These are phyloP conservation scores for Thunnus thynnus DNA, from an alignment of 2,113 vertebrate genomes.

Conservation along the genomic window DNA sequence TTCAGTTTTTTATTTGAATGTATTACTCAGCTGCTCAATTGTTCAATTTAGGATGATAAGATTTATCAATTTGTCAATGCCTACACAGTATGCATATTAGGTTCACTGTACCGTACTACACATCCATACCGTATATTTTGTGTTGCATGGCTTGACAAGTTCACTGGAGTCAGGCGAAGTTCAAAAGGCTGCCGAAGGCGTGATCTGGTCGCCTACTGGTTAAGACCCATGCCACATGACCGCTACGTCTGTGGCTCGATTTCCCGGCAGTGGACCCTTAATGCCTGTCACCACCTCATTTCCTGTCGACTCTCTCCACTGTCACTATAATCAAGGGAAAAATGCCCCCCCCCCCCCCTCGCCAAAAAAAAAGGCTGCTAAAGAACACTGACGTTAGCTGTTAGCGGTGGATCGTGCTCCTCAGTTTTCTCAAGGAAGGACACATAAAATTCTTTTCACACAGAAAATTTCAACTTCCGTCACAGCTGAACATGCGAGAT, in stretches of 20 bases:
- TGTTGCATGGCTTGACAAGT: conserved; percentile 40
- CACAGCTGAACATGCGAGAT: conserved; percentile 3
- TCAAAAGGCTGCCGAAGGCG: conserved; percentile 17
- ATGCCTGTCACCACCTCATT: no score
- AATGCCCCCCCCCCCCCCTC: no score
- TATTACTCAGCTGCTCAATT: not conserved
- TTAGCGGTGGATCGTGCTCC: not conserved
- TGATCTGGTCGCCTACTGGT: no score
- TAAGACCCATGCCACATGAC: no score
- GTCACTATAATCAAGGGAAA: no score
- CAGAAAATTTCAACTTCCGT: conserved; percentile 43
- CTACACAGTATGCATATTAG: not conserved
- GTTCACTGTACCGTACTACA: not conserved
- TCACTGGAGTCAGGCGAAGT: conserved; percentile 49
- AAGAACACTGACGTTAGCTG: conserved; percentile 15
- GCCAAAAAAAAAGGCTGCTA: not conserved
- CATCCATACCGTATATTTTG: conserved; percentile 3
- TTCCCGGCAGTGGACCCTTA: no score
- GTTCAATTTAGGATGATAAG: no score
- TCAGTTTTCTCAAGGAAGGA: not conserved
- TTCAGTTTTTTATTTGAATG: not conserved
- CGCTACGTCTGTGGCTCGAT: no score
- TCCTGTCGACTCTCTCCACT: no score
- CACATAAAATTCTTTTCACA: conserved; percentile 11
- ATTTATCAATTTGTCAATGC: not conserved